These are phyloP conservation scores for Coregonus sp. DNA, from an alignment of 2,797 vertebrate genomes.

Conservation along the genomic window DNA sequence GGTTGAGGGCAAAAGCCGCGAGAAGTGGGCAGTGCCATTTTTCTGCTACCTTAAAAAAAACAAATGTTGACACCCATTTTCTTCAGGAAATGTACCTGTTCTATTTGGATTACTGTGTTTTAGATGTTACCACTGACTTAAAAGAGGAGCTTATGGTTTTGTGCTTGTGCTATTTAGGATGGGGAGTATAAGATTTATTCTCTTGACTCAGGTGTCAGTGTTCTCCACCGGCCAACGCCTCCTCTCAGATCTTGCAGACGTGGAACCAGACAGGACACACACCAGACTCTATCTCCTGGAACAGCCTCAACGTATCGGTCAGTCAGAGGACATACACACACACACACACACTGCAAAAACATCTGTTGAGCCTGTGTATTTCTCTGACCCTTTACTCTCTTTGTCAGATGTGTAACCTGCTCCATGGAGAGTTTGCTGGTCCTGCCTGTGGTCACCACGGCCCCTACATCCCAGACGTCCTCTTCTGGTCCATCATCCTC, in stretches of 20 bases:
- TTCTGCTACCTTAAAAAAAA: neutral
- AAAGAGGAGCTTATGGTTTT: no score
- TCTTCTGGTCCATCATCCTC: slow-evolving; percentile 95
- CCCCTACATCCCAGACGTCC: slow-evolving; percentile 93
- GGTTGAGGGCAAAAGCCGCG: neutral
- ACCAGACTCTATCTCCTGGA: slow-evolving; percentile 80
- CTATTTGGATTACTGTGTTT: neutral
- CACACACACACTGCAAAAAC: neutral
- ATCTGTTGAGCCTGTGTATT: neutral
- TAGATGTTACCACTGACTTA: neutral
- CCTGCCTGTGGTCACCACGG: slow-evolving; percentile 83
- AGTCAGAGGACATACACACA: slow-evolving; percentile 60
- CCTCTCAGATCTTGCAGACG: slow-evolving; percentile 64
- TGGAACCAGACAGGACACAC: slow-evolving; percentile 80
- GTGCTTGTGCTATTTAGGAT: no score
- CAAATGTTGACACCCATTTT: no score
- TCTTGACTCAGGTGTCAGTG: slow-evolving; percentile 82
- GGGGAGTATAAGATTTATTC: no score
- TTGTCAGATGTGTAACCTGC: slow-evolving; percentile 78
- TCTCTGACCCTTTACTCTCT: neutral
- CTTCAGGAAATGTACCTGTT: neutral
- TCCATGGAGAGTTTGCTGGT: slow-evolving; percentile 84
- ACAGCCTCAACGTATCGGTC: slow-evolving; percentile 86
- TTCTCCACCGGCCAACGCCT: slow-evolving; percentile 76
- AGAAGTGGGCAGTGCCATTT: neutral